These are phyloP conservation scores for Dione juno DNA, from an alignment of 2,888 invertebrate genomes.

Conservation along the genomic window DNA sequence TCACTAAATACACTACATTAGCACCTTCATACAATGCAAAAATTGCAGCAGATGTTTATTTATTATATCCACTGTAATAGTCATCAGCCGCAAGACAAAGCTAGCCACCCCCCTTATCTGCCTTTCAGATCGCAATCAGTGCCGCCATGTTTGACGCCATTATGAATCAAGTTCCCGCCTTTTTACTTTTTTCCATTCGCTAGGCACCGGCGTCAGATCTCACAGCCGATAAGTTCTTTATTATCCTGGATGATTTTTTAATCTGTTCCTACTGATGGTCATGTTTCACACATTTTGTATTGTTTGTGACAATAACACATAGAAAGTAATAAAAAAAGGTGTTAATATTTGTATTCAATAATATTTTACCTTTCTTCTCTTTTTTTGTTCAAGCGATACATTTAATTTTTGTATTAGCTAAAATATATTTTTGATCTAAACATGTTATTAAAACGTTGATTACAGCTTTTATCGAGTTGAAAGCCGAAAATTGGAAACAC, in stretches of 20 bases:
- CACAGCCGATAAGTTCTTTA: conserved; percentile 80
- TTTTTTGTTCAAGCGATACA: neutral
- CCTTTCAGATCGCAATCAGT: conserved; percentile 78
- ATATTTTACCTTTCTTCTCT: neutral
- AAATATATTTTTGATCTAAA: conserved; percentile 15
- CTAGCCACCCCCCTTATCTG: conserved; percentile 74
- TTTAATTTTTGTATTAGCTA: neutral
- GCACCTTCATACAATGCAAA: conserved; percentile 43
- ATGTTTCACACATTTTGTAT: conserved; percentile 63
- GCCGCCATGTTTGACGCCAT: conserved; percentile 78
- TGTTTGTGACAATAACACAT: conserved; percentile 26
- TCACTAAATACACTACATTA: conserved; percentile 42
- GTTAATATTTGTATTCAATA: neutral
- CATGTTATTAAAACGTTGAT: conserved; percentile 34
- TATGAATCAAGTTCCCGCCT: conserved; percentile 80
- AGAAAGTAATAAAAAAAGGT: conserved; percentile 3
- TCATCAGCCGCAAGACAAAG: conserved; percentile 55
- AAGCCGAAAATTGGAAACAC: conserved; percentile 59
- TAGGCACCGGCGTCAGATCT: conserved; percentile 78
- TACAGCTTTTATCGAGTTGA: conserved; percentile 37
- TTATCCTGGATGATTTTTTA: conserved; percentile 82
- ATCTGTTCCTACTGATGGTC: conserved; percentile 68
- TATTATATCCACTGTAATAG: conserved; percentile 46
- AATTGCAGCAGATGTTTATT: conserved; percentile 54
- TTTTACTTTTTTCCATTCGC: conserved; percentile 73